Conservation (phyloP, 2,888 invertebrate genomes). For the Eristalis arbustorum region DNA sequence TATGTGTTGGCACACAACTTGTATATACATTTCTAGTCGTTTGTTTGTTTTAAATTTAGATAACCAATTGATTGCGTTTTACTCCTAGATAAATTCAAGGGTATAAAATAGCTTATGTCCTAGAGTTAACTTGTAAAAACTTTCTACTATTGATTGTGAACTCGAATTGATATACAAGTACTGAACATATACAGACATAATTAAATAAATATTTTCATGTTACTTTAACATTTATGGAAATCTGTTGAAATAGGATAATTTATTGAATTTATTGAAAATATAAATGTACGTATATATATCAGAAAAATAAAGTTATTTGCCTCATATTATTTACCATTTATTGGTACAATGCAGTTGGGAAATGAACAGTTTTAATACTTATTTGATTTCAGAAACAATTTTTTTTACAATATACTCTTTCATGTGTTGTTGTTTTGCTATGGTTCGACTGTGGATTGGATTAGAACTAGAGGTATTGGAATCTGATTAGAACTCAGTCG, state of each 20-base stretch:
- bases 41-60: neutral
- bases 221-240: constrained; percentile 22
- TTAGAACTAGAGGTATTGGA: too few relatives aligned
- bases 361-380: neutral
- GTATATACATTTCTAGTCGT: neutral
- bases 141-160: neutral
- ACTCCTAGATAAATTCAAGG: neutral
- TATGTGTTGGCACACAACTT: neutral
- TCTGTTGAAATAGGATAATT: constrained; percentile 28
- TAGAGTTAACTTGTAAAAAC: neutral
- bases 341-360: neutral
- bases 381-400: too few relatives aligned
- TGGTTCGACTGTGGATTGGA: too few relatives aligned
- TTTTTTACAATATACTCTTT: neutral
- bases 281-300: constrained; percentile 8
- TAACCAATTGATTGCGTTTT: neutral
- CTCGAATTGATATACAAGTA: constrained; percentile 5
- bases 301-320: constrained; percentile 22
- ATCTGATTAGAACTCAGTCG: too few relatives aligned
- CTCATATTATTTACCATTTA: neutral
- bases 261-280: constrained; percentile 7
- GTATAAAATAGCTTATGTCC: neutral
- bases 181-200: neutral
- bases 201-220: constrained; percentile 10
- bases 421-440: too few relatives aligned